Conservation (phyloP, 2,113 vertebrate genomes). For the Struthidea cinerea region DNA sequence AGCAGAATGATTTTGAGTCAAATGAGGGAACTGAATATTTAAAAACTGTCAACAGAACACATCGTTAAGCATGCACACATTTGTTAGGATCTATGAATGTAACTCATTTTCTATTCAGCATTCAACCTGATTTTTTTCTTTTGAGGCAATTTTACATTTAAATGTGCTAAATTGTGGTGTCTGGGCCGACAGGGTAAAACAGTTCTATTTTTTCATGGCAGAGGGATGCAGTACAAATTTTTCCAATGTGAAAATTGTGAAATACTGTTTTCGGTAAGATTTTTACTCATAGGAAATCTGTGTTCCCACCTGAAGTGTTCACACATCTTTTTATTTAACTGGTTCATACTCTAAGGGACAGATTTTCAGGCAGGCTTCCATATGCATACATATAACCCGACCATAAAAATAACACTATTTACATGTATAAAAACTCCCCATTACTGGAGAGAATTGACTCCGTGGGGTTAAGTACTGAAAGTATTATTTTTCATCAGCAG, state of each 20-base stretch:
- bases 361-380: neutral
- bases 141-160: neutral
- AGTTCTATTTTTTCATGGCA: neutral
- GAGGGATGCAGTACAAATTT: neutral
- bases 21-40: neutral
- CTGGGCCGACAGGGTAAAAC: neutral
- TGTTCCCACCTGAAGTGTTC: neutral
- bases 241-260: neutral
- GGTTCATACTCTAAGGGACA: neutral
- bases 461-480: neutral
- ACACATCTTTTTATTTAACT: neutral
- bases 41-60: neutral
- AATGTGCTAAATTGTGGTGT: neutral
- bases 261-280: neutral
- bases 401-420: neutral
- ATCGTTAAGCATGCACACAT: neutral
- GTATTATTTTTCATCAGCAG: neutral
- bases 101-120: neutral
- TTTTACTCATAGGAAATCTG: neutral
- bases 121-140: neutral
- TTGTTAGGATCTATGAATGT: neutral
- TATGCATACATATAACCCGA: rapidly evolving
- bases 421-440: neutral
- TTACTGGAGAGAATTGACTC: neutral
- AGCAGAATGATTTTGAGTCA: neutral